Evolutionary conservation across 2,888 invertebrate genomes (phyloP), one percentile per base, ranked within the genome.

Genomic region (Dyspetes luteomarginatus): DNA sequence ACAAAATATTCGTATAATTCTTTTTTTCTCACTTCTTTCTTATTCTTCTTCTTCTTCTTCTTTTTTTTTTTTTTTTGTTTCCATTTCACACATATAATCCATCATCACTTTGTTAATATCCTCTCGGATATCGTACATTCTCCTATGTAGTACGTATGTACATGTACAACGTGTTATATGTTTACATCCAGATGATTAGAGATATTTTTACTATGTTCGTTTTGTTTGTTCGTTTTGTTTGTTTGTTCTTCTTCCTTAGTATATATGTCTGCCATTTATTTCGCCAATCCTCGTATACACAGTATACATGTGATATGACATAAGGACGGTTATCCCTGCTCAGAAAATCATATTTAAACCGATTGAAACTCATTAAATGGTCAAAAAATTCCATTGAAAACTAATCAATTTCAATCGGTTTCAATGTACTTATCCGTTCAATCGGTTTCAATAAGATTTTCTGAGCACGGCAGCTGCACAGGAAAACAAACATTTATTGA

Each of bases 1-100:
- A 92, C 91, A 92, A 92, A 91, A 91, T 92, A 91, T 91, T 89
- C 88, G 88, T 90, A 87, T 90, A 84, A 85, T 88, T 87, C n/a
- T 86, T 76, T 75, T 86, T 88, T 89, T 89, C 88, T 85, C 87
- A 88, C 88, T 87, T 88, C 85, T 83, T 86, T 85, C 86, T 83
- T 86, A 85, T 85, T 86, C 85, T 72, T 83, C 83, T 85, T 83
- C 77, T 83, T 86, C 24, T 86, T 85, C 72, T 83, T 83, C 85
- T 83, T 78, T 83, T 86, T 30, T 45, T 30, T 52, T 67, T 58
- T 75, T 62, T 75, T 75, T 74, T 60, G n/a, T 52, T 67, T 68
- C 55, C 56, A 74, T 73, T 67, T 78, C 78, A 76, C 72, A 73
- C 81, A 77, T 77, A 77, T 77, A 56, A 81, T 73, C 62, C 81